phyloP scores from a whole-genome alignment of 37 sponge, comb jelly and placozoan genomes.

The Spongilla lacustris region DNA sequence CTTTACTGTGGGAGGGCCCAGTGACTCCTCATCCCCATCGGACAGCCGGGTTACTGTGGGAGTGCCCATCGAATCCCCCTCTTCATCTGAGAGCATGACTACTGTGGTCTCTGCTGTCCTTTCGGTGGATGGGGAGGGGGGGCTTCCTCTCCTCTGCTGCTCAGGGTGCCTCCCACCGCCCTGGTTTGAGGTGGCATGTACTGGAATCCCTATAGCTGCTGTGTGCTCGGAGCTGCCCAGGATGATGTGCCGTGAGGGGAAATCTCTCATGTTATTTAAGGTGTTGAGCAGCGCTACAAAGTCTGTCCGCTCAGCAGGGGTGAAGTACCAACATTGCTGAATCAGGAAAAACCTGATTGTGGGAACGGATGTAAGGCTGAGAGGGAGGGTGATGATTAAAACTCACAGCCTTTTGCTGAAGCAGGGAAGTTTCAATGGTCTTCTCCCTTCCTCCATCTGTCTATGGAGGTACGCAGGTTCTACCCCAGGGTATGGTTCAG shows the following conservation, averaged over 20 bases:
- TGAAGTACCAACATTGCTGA: constrained; percentile 77
- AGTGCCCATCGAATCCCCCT: not conserved
- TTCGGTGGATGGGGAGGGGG: not conserved
- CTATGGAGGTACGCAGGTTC: constrained; percentile 14
- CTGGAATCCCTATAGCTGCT: constrained; percentile 9
- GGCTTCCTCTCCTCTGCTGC: not conserved
- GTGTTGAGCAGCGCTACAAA: constrained; percentile 35
- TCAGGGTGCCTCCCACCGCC: not conserved
- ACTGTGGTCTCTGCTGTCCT: constrained; percentile 40
- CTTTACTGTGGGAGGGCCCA: not conserved
- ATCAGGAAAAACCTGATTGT: constrained; percentile 54
- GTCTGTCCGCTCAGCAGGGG: constrained; percentile 47
- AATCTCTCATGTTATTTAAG: constrained; percentile 21
- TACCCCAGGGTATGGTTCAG: constrained; percentile 27
- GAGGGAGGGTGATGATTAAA: not conserved
- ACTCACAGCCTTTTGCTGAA: constrained; percentile 68
- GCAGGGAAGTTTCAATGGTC: constrained; percentile 42
- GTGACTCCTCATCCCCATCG: constrained; percentile 26
- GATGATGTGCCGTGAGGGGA: constrained; percentile 45
- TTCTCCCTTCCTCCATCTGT: constrained; percentile 19
- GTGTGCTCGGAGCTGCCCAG: constrained; percentile 29
- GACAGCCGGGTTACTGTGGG: not conserved
- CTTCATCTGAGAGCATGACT: constrained; percentile 9
- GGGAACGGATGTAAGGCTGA: not conserved
- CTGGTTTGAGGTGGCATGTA: constrained; percentile 22